Evolutionary conservation across 64 coral and sea anemone genomes (phyloP), one percentile per base, ranked within the genome.

Genomic region (Montipora foliosa): DNA sequence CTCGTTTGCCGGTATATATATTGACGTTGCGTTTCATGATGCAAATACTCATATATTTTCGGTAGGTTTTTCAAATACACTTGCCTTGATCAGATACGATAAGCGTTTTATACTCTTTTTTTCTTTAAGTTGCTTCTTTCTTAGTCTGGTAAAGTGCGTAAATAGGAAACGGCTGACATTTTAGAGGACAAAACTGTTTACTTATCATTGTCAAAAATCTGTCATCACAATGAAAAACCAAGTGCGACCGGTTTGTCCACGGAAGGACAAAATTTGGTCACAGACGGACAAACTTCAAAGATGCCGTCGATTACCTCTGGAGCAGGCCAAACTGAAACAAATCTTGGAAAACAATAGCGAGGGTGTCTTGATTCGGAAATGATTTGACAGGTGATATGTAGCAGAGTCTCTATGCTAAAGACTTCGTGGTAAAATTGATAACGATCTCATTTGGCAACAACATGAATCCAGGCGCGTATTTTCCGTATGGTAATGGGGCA

Each of bases 131-230:
- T n/a, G n/a, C n/a, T n/a, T n/a, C n/a, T n/a, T n/a, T n/a, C n/a
- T n/a, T n/a, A n/a, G n/a, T n/a, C n/a, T n/a, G n/a, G n/a, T n/a
- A n/a, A n/a, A n/a, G n/a, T n/a, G n/a, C n/a, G n/a, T n/a, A n/a
- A n/a, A n/a, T n/a, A n/a, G n/a, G n/a, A n/a, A n/a, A n/a, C n/a
- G n/a, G n/a, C n/a, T n/a, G n/a, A n/a, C n/a, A n/a, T n/a, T n/a
- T n/a, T n/a, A n/a, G n/a, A n/a, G n/a, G n/a, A n/a, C n/a, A n/a
- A n/a, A n/a, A n/a, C n/a, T n/a, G n/a, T n/a, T n/a, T n/a, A n/a
- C n/a, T n/a, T n/a, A n/a, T n/a, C n/a, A n/a, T n/a, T 81, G 79
- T 81, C 50, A 81, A 81, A 89, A 89, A 89, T 58, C 87, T 76
- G 70, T 89, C 74, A 89, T 89, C 87, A 77, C 84, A 87, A 87